Conservation (phyloP, 1,140 invertebrate genomes). For the Drepana arcuata region DNA sequence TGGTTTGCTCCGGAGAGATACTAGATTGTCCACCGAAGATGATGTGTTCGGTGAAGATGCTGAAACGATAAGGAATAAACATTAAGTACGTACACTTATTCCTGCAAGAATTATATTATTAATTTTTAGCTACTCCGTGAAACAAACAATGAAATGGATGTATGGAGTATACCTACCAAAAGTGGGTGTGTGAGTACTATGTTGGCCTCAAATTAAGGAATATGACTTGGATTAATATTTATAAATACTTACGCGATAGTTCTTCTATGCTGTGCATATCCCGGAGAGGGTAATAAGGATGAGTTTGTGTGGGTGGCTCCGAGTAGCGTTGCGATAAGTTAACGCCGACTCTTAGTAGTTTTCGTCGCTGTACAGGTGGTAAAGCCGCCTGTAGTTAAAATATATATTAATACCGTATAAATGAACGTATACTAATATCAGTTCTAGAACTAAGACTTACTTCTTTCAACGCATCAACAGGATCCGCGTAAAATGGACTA, state of each 20-base stretch:
- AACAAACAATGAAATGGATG: too few species aligned
- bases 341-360: conserved; percentile 44
- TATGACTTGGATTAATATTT: too few species aligned
- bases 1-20: conserved; percentile 68
- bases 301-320: conserved; percentile 71
- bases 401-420: conserved; percentile 6
- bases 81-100: too few species aligned
- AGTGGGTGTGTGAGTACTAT: too few species aligned
- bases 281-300: conserved; percentile 66
- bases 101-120: too few species aligned
- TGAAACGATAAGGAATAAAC: conserved; percentile 21
- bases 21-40: conserved; percentile 80
- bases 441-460: conserved; percentile 25
- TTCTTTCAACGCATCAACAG: conserved; percentile 85
- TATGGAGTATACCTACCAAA: too few species aligned
- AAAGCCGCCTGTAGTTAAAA: conserved; percentile 47
- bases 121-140: too few species aligned
- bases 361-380: conserved; percentile 59
- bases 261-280: conserved; percentile 72
- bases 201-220: too few species aligned
- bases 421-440: conserved; percentile 1
- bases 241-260: conserved; percentile 66
- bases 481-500: conserved; percentile 93
- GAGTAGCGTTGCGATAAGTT: conserved; percentile 72
- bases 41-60: conserved; percentile 73